Conservation (phyloP, 2,113 vertebrate genomes). For the Hippocampus barbouri region DNA sequence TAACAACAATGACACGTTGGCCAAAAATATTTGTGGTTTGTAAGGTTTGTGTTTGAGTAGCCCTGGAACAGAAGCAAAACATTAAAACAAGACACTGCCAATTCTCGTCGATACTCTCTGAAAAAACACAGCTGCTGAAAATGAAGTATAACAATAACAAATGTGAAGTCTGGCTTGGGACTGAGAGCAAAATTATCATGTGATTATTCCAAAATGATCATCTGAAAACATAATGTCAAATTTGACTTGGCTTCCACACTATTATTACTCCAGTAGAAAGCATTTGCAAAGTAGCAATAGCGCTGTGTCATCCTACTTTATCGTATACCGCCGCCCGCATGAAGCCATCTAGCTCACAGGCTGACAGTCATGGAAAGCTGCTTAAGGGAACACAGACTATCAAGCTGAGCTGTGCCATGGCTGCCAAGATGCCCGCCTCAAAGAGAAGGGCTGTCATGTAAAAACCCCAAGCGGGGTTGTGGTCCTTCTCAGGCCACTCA, state of each 20-base stretch:
- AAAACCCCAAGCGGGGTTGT: slow-evolving; percentile 19
- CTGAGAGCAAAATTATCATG: too few relatives aligned
- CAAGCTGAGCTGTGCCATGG: slow-evolving; percentile 31
- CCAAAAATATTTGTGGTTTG: too few relatives aligned
- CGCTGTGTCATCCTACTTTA: slow-evolving; percentile 42
- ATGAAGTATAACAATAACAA: too few relatives aligned
- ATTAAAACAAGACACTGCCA: too few relatives aligned
- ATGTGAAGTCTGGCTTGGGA: too few relatives aligned
- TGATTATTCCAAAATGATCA: too few relatives aligned
- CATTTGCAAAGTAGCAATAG: slow-evolving; percentile 31
- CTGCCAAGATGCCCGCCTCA: slow-evolving; percentile 37
- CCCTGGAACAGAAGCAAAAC: too few relatives aligned
- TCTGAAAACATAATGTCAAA: too few relatives aligned
- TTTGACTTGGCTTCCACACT: slow-evolving; percentile 1
- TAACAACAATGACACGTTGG: too few relatives aligned
- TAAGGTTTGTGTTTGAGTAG: too few relatives aligned
- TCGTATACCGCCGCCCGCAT: slow-evolving; percentile 12
- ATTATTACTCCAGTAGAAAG: slow-evolving; percentile 20
- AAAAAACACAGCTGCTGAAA: too few relatives aligned
- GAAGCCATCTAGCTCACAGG: slow-evolving; percentile 28
- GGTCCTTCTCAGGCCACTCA: slow-evolving; percentile 28
- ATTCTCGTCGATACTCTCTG: too few relatives aligned
- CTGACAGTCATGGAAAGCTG: slow-evolving; percentile 56
- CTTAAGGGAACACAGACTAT: slow-evolving; percentile 44
- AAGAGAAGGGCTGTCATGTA: slow-evolving; percentile 49